These are phyloP conservation scores for Bellardia pandia DNA, from an alignment of 2,888 invertebrate species.

Conservation along the genomic window DNA sequence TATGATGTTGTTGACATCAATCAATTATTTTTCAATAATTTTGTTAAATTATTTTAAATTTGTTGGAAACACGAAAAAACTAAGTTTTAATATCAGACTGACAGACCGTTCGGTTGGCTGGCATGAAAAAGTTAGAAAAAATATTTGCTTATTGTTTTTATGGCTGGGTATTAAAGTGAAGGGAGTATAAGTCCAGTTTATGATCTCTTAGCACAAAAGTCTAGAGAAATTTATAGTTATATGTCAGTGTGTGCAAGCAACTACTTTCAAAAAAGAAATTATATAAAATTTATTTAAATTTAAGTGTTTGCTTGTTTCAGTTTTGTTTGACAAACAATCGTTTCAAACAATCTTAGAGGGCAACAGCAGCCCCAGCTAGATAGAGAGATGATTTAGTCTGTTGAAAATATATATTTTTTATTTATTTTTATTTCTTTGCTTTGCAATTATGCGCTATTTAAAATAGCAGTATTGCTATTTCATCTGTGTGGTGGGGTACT, in stretches of 20 bases:
- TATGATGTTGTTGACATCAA: conserved; percentile 60
- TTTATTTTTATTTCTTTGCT: neutral
- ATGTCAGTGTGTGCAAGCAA: too few species aligned
- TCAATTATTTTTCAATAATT: conserved; percentile 61
- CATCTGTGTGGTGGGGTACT: neutral
- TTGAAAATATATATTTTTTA: neutral
- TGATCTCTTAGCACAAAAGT: neutral
- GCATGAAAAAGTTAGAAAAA: neutral
- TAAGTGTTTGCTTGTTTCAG: neutral
- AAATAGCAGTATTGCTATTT: neutral
- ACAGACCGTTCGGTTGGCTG: conserved; percentile 17
- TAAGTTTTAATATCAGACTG: conserved; percentile 3
- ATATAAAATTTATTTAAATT: conserved; percentile 5
- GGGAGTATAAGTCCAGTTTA: neutral
- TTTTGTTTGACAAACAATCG: conserved; percentile 36
- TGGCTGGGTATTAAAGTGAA: too few species aligned
- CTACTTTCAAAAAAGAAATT: neutral
- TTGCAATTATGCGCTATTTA: neutral
- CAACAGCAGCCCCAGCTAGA: neutral
- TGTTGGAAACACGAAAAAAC: conserved; percentile 28
- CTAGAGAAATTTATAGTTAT: neutral
- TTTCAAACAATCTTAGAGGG: conserved; percentile 10
- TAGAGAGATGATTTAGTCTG: neutral
- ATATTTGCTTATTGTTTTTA: neutral
- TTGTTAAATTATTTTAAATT: conserved; percentile 54